Conservation (phyloP, 2,113 vertebrate genomes). For the Cyphotilapia sp. region DNA sequence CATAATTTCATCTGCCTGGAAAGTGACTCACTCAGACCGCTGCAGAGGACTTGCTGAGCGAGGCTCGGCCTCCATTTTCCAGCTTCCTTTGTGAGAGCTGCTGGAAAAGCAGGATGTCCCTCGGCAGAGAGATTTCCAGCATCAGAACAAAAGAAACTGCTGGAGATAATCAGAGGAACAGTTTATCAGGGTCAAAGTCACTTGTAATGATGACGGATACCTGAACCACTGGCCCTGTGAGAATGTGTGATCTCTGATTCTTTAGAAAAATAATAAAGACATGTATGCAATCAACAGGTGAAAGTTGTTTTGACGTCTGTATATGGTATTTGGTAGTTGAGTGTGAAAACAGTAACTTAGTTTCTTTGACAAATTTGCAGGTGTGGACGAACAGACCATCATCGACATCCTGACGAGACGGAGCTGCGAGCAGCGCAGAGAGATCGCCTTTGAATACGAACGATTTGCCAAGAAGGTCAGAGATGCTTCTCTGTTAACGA, state of each 20-base stretch:
- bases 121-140: background rate
- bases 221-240: background rate
- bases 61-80: background rate
- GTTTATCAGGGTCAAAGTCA: background rate
- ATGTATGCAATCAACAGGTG: background rate
- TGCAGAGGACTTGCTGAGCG: background rate
- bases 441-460: constrained; percentile 90
- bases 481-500: background rate
- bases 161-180: background rate
- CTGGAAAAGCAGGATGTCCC: background rate
- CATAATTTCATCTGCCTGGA: background rate
- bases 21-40: background rate
- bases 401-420: constrained; percentile 91
- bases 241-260: background rate
- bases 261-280: background rate
- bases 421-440: constrained; percentile 83
- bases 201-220: background rate
- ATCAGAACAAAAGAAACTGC: background rate
- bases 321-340: background rate
- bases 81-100: background rate
- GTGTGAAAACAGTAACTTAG: background rate
- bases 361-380: constrained; percentile 47
- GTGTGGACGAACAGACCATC: constrained; percentile 92
- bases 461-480: constrained; percentile 86
- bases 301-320: background rate